Evolutionary conservation across 2,888 invertebrate species (phyloP).

Genomic region (Drosophila mayaguana): DNA sequence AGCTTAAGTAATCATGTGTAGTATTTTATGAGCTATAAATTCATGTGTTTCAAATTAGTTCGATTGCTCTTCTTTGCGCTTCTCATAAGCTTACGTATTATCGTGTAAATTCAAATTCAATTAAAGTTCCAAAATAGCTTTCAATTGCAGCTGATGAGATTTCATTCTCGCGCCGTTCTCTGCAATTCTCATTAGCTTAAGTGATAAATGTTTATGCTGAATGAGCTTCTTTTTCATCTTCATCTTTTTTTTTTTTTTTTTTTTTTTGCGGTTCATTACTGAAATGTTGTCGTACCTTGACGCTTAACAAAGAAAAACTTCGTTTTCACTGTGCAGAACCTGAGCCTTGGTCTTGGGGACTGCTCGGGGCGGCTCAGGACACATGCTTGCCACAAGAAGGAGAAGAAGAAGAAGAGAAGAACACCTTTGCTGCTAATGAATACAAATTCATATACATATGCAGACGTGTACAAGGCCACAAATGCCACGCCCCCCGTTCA

Average conservation of each 20-base stretch:
- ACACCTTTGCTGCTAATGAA: constrained; percentile 4
- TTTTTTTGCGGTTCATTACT: neutral
- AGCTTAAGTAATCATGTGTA: no score
- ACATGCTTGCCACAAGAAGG: neutral
- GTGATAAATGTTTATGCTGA: neutral
- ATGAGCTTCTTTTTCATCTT: no score
- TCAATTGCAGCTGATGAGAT: neutral
- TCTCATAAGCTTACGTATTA: neutral
- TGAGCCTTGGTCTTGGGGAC: no score
- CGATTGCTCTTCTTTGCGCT: neutral
- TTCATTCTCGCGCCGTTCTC: neutral
- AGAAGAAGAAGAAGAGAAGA: no score
- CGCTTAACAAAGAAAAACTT: neutral
- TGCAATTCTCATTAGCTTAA: neutral
- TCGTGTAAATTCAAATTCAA: neutral
- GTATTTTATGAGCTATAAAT: neutral
- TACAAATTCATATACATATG: neutral
- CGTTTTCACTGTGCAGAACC: neutral
- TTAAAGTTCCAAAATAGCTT: neutral
- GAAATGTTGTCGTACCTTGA: constrained; percentile 4
- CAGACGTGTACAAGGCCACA: neutral
- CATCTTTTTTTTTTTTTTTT: neutral
- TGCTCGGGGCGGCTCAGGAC: neutral
- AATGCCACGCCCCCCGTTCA: neutral
- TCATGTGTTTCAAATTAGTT: no score